A percentile compares a stretch with the other conserved stretches of the same genome.
These are phyloP conservation scores for Kradibia gibbosae DNA, from an alignment of 1,140 invertebrate genomes.

Conservation along the genomic window DNA sequence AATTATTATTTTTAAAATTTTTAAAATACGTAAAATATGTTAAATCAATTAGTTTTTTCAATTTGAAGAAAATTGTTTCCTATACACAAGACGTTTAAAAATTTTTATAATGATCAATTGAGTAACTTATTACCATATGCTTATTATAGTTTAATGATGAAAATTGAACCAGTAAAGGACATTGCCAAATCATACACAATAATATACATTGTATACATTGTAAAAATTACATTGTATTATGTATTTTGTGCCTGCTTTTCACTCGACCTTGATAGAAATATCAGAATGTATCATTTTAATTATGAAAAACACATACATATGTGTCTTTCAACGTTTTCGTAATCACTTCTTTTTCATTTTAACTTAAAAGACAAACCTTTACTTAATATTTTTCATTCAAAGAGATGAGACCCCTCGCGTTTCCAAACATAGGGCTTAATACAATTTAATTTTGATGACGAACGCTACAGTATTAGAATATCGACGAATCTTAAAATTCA, in stretches of 20 bases:
- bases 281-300: background rate
- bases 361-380: slow-evolving; percentile 27
- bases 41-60: too few species aligned
- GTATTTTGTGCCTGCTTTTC: background rate
- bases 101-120: slow-evolving; percentile 15
- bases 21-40: too few species aligned
- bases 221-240: background rate
- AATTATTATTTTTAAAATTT: too few species aligned
- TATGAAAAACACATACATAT: background rate
- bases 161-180: slow-evolving; percentile 54
- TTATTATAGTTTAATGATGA: slow-evolving; percentile 48
- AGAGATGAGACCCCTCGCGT: slow-evolving; percentile 56
- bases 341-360: background rate
- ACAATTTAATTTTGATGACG: slow-evolving; percentile 51
- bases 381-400: background rate
- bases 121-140: slow-evolving; percentile 28
- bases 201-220: background rate
- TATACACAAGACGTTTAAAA: slow-evolving; percentile 19
- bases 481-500: slow-evolving; percentile 56
- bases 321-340: background rate
- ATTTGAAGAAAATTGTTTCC: background rate
- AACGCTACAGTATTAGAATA: slow-evolving; percentile 54
- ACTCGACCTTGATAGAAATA: slow-evolving; percentile 10
- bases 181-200: slow-evolving; percentile 26
- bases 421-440: slow-evolving; percentile 57